Evolutionary conservation across 2,888 invertebrate species (phyloP), one percentile per base, ranked within the genome.

Genomic region (Tipula lateralis): DNA sequence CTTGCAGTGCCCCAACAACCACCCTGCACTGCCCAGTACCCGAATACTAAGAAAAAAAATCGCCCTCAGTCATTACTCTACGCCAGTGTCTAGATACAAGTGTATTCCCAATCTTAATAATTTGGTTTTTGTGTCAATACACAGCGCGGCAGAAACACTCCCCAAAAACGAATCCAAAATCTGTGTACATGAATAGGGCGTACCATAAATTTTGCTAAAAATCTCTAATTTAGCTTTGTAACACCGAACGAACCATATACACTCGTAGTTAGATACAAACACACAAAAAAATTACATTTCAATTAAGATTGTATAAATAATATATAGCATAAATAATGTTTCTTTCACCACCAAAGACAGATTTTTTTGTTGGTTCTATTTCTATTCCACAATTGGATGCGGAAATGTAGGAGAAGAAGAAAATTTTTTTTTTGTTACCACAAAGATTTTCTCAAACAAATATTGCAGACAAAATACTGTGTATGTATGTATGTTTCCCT

Each of bases 401-500:
- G 66, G 66, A 66, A 66, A 66, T 66, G n/a, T n/a, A n/a, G n/a
- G n/a, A n/a, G n/a, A n/a, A 66, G 66, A 66, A 66, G 9, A 66
- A 66, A 66, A n/a, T 66, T 1, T 24, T 24, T 66, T 50, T 24
- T 12, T 24, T 66, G 19, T 0, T 24, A 66, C 66, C 66, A 66
- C 66, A 66, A 66, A 24, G 66, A 66, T 66, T 66, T 66, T 66
- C 66, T 4, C 66, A 66, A 66, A 66, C 66, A 66, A 66, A 66
- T 66, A 66, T 66, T 66, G 24, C 66, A 66, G 66, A 66, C 66
- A 66, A 66, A 66, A 66, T 66, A 66, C 66, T 66, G 66, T 66
- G 66, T 66, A 66, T 66, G 66, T 66, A 24, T 66, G 66, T 66
- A 66, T 66, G 66, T 66, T 66, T 66, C 24, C 66, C 66, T 66